Conservation (phyloP, 2,113 vertebrate species). For the Cephalopterus ornatus region DNA sequence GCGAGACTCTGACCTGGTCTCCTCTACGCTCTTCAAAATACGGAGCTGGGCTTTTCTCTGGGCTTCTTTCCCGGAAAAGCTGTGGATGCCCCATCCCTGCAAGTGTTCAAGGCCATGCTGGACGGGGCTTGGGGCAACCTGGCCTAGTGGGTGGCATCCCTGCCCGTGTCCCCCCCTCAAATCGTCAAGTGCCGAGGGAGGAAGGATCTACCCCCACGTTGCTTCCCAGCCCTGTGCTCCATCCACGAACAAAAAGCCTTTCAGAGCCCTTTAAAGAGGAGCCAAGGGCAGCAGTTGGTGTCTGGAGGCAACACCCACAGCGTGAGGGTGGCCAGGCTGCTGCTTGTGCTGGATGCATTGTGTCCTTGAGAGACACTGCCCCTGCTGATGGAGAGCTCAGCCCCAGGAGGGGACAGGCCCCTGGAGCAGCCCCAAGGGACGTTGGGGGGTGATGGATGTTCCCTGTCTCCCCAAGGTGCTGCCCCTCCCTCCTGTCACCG, state of each 20-base stretch:
- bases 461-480: background rate
- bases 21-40: background rate
- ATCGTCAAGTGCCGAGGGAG: background rate
- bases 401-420: background rate
- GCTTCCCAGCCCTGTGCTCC: background rate
- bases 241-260: background rate
- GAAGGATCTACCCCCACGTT: background rate
- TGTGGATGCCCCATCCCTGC: background rate
- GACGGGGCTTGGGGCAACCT: background rate
- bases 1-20: background rate
- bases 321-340: background rate
- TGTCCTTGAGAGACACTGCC: background rate
- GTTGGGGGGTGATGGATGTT: background rate
- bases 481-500: background rate
- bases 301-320: background rate
- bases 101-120: background rate
- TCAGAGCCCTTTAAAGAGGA: background rate
- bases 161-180: no score
- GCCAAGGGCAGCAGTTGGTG: background rate
- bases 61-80: background rate
- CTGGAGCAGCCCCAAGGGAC: background rate
- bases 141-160: background rate
- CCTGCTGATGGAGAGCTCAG: background rate
- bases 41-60: background rate
- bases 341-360: background rate